Evolutionary conservation across 2,888 invertebrate species (phyloP).

Genomic region (Himalopsyche kuldschensis): DNA sequence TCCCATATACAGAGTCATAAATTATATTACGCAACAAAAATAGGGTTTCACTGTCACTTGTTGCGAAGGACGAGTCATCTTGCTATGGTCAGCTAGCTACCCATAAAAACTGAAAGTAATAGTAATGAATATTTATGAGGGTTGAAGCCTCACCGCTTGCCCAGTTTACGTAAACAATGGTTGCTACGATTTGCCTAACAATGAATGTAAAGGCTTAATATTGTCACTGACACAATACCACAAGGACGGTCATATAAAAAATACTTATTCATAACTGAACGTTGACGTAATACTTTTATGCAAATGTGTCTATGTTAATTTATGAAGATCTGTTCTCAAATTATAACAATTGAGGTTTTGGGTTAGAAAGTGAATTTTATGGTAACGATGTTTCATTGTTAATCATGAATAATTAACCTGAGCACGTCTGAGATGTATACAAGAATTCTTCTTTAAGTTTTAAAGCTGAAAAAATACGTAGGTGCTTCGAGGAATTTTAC

Average conservation of each 20-base stretch:
- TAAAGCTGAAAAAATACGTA: neutral
- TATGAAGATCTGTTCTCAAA: neutral
- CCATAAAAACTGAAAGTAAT: conserved; percentile 37
- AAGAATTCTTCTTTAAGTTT: neutral
- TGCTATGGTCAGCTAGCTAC: conserved; percentile 29
- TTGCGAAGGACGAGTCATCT: conserved; percentile 14
- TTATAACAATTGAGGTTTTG: neutral
- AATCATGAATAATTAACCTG: neutral
- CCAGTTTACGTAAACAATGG: conserved; percentile 32
- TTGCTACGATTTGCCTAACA: conserved; percentile 30
- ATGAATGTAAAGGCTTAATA: conserved; percentile 15
- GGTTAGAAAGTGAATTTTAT: neutral
- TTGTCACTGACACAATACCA: neutral
- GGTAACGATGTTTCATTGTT: neutral
- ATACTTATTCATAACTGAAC: neutral
- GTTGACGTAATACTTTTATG: neutral
- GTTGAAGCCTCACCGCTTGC: conserved; percentile 7
- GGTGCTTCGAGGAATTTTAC: neutral
- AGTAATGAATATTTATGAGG: conserved; percentile 35
- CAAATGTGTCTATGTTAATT: neutral
- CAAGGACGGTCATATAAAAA: neutral
- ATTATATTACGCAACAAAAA: conserved; percentile 10
- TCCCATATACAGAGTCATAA: conserved; percentile 8
- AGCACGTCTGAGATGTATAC: neutral
- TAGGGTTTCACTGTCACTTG: conserved; percentile 9